phyloP scores from a whole-genome alignment of 2,797 vertebrate genomes.

The Steatocranus sp. region DNA sequence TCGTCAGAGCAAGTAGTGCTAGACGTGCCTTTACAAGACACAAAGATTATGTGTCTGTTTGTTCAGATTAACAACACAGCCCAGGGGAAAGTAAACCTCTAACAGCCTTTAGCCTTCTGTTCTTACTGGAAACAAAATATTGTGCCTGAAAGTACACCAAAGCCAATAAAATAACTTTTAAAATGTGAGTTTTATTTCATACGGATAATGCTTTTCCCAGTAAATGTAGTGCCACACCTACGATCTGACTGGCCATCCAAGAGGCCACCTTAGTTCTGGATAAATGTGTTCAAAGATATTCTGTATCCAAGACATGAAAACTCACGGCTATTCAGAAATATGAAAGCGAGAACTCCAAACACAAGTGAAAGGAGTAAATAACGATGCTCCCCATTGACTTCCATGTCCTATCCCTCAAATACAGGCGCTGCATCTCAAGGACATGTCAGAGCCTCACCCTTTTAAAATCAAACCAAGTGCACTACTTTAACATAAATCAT shows the following conservation, averaged over 20 bases:
- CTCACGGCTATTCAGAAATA: background rate
- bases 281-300: background rate
- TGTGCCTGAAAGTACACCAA: background rate
- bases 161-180: conserved; percentile 1
- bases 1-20: background rate
- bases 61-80: background rate
- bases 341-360: background rate
- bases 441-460: background rate
- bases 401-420: background rate
- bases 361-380: background rate
- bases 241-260: background rate
- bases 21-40: background rate
- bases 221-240: background rate
- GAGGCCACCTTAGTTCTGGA: background rate
- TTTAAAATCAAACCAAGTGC: background rate
- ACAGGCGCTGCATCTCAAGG: background rate
- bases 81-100: background rate
- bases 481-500: background rate
- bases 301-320: background rate
- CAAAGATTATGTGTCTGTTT: background rate
- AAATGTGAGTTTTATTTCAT: background rate
- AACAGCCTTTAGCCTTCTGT: background rate
- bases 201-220: background rate
- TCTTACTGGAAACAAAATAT: background rate
- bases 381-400: background rate